phyloP scores from a whole-genome alignment of 2,888 invertebrate species.

The Carpatolechia fugitivella region DNA sequence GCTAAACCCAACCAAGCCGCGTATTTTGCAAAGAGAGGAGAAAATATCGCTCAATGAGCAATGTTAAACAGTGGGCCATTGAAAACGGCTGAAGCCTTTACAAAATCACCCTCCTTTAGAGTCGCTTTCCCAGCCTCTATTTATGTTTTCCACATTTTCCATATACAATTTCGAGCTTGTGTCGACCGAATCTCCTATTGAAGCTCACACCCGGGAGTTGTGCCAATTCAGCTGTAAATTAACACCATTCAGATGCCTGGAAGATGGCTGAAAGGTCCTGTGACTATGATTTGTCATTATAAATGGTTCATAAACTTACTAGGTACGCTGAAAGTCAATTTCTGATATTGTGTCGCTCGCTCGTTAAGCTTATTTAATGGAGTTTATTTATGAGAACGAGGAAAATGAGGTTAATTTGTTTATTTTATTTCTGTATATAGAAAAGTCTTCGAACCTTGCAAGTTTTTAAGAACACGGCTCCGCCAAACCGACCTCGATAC shows the following conservation, averaged over 20 bases:
- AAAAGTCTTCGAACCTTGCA: no score
- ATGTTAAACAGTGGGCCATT: slow-evolving; percentile 72
- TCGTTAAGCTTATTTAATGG: no score
- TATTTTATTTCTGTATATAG: no score
- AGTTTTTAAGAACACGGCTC: no score
- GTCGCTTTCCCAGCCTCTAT: slow-evolving; percentile 63
- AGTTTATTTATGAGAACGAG: no score
- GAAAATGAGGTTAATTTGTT: no score
- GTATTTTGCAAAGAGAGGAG: slow-evolving; percentile 63
- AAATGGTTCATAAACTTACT: neutral
- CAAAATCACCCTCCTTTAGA: slow-evolving; percentile 72
- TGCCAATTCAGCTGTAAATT: slow-evolving; percentile 66
- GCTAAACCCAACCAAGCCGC: slow-evolving; percentile 27
- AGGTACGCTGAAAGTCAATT: no score
- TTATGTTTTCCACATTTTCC: slow-evolving; percentile 74
- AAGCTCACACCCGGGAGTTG: slow-evolving; percentile 57
- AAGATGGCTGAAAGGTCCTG: slow-evolving; percentile 39
- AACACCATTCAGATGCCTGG: slow-evolving; percentile 59
- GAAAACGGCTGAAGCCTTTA: slow-evolving; percentile 69
- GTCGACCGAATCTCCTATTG: slow-evolving; percentile 61
- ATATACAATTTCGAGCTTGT: slow-evolving; percentile 62
- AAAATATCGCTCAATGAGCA: slow-evolving; percentile 71
- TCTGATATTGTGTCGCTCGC: no score
- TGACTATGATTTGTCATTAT: slow-evolving; percentile 26
- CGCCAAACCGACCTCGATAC: no score